Base-by-base conservation (phyloP, 2,888 invertebrate species). In the Cephus runcator region DNA sequence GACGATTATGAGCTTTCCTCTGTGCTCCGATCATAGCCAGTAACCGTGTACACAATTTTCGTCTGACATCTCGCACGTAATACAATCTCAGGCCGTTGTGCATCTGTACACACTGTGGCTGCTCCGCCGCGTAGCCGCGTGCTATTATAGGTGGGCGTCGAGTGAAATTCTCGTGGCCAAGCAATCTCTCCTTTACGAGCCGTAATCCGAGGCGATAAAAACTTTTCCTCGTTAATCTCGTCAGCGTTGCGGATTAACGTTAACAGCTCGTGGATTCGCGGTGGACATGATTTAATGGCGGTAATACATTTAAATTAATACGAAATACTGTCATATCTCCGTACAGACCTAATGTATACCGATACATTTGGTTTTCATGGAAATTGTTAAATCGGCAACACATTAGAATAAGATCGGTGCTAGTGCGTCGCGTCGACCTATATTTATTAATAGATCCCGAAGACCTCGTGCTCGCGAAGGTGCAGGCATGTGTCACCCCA, bases 401-500 rank as follows among this genome's bases (percentile, higher is more conserved):
- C 15, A 23, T 56, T 56, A 0, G 23, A 56, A 23, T 56, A 56
- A 56, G 56, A 56, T 56, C 56, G 56, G 56, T 9, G 56, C 56
- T 56, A 56, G 56, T 31, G 71, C 34, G 71, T 34, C 71, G 12
- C 71, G 71, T 11, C 71, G 71, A 71, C 71, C 71, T 34, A 71
- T 71, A 71, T 71, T 71, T 71, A 71, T 71, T 33, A 71, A 71
- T 71, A 71, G 71, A 71, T 6, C 9, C 12, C 56, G 33, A 31
- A 40, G 30, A 79, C 83, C 85, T 83, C 83, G 80, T 85, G 79
- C 71, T 71, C 33, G 77, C 82, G 80, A 85, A 84, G 85, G 84
- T 84, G 82, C 76, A 75, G 77, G 79, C 82, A 84, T 81, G 83
- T 83, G 85, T 84, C 85, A 85, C 73, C 83, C 84, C 85, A 85